Evolutionary conservation across 2,888 invertebrate genomes (phyloP).

Genomic region (Elegia similella): DNA sequence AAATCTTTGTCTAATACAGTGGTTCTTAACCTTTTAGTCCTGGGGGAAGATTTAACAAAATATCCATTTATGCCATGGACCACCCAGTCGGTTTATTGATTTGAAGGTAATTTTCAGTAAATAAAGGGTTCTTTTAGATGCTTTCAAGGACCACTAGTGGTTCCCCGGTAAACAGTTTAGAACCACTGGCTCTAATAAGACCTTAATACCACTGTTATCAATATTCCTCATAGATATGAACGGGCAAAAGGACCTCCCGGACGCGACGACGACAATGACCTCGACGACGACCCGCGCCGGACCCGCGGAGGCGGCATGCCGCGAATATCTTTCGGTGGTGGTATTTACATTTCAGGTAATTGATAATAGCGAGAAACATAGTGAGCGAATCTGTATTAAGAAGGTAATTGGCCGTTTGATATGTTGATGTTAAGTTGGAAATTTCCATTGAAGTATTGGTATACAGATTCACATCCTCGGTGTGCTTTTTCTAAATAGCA

Average conservation of each 20-base stretch:
- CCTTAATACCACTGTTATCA: too few relatives aligned
- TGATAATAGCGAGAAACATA: conserved; percentile 17
- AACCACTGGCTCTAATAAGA: too few relatives aligned
- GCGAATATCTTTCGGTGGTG: conserved; percentile 61
- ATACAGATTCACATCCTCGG: conserved; percentile 17
- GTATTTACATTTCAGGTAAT: conserved; percentile 71
- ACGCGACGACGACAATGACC: conserved; percentile 92
- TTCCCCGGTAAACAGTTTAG: too few relatives aligned
- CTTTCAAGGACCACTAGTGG: too few relatives aligned
- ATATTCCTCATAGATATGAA: conserved; percentile 90
- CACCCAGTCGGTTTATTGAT: too few relatives aligned
- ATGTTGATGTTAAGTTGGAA: not conserved
- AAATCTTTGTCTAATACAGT: too few relatives aligned
- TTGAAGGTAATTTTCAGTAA: too few relatives aligned
- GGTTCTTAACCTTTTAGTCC: too few relatives aligned
- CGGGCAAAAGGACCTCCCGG: conserved; percentile 92
- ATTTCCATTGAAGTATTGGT: not conserved
- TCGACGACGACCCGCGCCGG: conserved; percentile 89
- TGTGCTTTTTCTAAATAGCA: conserved; percentile 9
- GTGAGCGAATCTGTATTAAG: conserved; percentile 15
- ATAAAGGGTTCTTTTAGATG: too few relatives aligned
- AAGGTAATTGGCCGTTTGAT: conserved; percentile 3
- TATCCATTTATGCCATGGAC: too few relatives aligned
- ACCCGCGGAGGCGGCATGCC: conserved; percentile 80
- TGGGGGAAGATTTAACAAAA: too few relatives aligned